Evolutionary conservation across 2,797 vertebrate genomes (phyloP).

Genomic region (Enteromius afrohamiltoni): DNA sequence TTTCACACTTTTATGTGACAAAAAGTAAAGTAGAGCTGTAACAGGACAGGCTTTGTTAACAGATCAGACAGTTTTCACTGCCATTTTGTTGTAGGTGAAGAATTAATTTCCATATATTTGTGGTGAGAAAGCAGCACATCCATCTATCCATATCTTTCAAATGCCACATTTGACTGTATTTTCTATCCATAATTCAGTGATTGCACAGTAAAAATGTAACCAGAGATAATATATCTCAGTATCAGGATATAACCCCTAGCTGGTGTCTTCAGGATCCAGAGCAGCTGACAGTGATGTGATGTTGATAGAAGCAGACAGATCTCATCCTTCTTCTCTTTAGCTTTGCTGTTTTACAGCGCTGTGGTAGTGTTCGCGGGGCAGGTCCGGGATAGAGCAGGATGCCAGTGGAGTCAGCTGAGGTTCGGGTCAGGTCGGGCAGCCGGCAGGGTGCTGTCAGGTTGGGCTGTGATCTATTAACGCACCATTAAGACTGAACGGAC

Average conservation of each 20-base stretch:
- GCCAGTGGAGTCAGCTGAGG: conserved; percentile 1
- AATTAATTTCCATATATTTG: conserved; percentile 21
- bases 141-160: conserved; percentile 11
- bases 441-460: conserved; percentile 33
- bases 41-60: neutral
- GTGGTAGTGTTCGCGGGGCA: neutral
- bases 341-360: neutral
- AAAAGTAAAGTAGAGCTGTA: neutral
- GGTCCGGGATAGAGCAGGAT: neutral
- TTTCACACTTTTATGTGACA: neutral
- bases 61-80: neutral
- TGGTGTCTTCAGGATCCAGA: conserved; percentile 4
- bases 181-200: conserved; percentile 14
- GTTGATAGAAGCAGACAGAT: conserved; percentile 49
- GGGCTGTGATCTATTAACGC: conserved; percentile 65
- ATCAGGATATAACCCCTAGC: conserved; percentile 21
- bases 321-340: conserved; percentile 47
- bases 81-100: neutral
- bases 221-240: conserved; percentile 8
- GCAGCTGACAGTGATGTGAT: conserved; percentile 50
- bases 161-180: conserved; percentile 25
- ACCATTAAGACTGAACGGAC: conserved; percentile 68
- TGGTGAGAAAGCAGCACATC: neutral
- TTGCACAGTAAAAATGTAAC: conserved; percentile 20
- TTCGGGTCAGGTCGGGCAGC: neutral